These are phyloP conservation scores for Pithys albifrons DNA, from an alignment of 2,113 vertebrate species.

Conservation along the genomic window DNA sequence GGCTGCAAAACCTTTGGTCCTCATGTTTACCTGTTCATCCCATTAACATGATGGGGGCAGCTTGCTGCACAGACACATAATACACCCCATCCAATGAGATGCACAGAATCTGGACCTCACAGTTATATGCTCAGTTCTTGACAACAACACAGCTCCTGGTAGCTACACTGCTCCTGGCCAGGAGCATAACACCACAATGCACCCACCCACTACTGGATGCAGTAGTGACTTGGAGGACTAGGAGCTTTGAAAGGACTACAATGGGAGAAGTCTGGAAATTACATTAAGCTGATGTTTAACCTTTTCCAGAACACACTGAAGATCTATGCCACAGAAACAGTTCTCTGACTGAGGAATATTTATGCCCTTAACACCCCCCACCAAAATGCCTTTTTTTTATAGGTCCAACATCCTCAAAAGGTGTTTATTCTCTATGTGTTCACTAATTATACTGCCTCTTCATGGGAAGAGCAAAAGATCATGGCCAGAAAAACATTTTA, in stretches of 20 bases:
- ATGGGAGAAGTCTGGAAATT: not conserved
- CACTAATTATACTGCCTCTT: not conserved
- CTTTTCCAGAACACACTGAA: not conserved
- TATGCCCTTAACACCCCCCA: not conserved
- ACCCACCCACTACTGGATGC: not conserved
- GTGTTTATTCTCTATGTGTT: not conserved
- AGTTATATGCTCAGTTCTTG: not conserved
- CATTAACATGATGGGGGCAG: not conserved
- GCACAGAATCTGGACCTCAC: not conserved
- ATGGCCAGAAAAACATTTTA: not conserved
- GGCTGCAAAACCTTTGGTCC: not conserved
- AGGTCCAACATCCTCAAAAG: not conserved
- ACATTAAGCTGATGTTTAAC: not conserved
- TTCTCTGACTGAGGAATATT: not conserved
- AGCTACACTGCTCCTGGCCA: not conserved
- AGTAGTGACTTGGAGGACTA: not conserved
- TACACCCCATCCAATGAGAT: not conserved
- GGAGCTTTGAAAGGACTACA: not conserved
- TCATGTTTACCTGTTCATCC: accelerated
- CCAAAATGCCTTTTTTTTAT: not conserved
- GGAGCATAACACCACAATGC: not conserved
- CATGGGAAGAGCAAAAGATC: not conserved
- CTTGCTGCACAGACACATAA: not conserved
- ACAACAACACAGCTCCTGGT: not conserved
- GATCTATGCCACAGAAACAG: not conserved